phyloP scores from a whole-genome alignment of 2,888 invertebrate genomes.

The Pristionchus entomophagus region DNA sequence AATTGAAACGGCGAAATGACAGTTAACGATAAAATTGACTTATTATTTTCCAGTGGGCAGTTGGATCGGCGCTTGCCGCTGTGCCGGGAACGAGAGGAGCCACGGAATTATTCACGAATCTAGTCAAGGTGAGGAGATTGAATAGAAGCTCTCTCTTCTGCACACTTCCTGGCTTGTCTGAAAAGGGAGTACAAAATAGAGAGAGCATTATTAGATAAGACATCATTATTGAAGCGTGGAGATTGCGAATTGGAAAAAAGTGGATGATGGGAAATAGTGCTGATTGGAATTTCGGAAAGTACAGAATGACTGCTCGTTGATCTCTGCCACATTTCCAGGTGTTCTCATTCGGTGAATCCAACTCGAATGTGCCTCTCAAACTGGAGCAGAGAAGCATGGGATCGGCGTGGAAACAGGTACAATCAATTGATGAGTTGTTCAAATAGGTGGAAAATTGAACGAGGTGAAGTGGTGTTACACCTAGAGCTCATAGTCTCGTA shows the following conservation, averaged over 20 bases:
- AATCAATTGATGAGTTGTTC: background rate
- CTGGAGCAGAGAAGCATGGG: conserved; percentile 46
- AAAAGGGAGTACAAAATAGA: too few species aligned
- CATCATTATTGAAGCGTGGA: too few species aligned
- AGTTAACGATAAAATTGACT: background rate
- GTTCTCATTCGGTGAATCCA: conserved; percentile 56
- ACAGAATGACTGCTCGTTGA: background rate
- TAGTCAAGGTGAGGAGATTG: conserved; percentile 83
- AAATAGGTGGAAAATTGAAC: background rate
- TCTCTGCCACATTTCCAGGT: background rate
- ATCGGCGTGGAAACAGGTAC: conserved; percentile 42
- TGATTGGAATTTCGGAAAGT: too few species aligned
- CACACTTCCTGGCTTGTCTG: too few species aligned
- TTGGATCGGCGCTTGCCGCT: conserved; percentile 65
- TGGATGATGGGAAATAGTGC: too few species aligned
- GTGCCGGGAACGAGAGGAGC: conserved; percentile 74
- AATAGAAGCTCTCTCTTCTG: too few species aligned
- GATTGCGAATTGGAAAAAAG: conserved; percentile 81
- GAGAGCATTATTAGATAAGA: too few species aligned
- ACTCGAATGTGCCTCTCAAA: conserved; percentile 19
- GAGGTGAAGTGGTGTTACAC: background rate
- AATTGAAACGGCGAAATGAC: too few species aligned
- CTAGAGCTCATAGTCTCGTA: background rate
- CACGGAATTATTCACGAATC: conserved; percentile 86
- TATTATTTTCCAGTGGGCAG: conserved; percentile 10